Percentiles rank a stretch among this genome's conserved stretches.
phyloP scores from a whole-genome alignment of 2,797 vertebrate species.

The Lithobates pipiens region DNA sequence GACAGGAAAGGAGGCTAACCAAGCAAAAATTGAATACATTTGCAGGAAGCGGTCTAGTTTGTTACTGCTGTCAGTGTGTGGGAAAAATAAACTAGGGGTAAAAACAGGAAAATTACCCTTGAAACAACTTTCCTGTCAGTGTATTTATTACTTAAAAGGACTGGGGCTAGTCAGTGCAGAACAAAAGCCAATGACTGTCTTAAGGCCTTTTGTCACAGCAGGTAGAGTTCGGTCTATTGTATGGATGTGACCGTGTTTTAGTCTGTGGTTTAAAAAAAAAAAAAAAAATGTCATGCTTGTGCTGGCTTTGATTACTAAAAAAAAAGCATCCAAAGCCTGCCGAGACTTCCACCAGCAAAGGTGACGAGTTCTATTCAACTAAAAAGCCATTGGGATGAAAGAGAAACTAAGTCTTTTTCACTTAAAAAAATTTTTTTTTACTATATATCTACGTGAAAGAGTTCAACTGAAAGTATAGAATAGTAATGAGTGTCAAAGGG shows the following conservation, averaged over 20 bases:
- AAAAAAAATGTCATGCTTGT: background rate
- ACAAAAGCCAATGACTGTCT: background rate
- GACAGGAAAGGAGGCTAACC: background rate
- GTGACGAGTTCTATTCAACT: no score
- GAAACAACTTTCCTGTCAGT: background rate
- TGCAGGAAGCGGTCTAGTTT: background rate
- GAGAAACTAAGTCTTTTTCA: no score
- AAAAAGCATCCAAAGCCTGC: background rate
- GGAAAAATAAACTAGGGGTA: background rate
- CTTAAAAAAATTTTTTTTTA: no score
- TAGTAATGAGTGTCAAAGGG: no score
- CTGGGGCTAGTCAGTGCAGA: background rate
- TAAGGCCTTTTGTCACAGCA: background rate
- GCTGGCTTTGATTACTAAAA: background rate
- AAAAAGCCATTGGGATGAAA: no score
- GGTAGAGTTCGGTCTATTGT: conserved; percentile 20
- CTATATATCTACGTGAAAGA: no score
- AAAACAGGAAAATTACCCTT: background rate
- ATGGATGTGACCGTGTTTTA: background rate
- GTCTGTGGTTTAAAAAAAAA: no score
- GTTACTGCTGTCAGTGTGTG: background rate
- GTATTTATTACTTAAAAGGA: background rate
- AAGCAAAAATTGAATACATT: background rate
- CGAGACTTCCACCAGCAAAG: background rate
- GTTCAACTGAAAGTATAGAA: no score